phyloP scores from a whole-genome alignment of 2,888 invertebrate genomes.

The Andrena dorsata region DNA sequence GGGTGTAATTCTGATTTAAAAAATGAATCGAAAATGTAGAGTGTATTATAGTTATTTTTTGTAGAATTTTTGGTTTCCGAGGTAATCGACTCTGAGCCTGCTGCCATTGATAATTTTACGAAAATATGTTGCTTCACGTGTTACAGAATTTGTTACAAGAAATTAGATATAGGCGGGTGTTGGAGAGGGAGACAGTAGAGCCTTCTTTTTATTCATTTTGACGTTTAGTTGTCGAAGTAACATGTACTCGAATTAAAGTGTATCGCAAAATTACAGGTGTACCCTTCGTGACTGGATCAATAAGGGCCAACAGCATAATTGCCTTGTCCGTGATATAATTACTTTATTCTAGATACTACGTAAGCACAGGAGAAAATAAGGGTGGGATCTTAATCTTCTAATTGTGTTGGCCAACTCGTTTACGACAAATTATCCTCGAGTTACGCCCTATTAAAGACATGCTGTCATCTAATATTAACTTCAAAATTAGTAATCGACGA shows the following conservation, averaged over 20 bases:
- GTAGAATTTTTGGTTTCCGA: neutral
- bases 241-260: conserved; percentile 2
- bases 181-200: neutral
- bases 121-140: no score
- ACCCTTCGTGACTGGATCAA: conserved; percentile 5
- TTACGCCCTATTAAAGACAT: neutral
- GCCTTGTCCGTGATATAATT: conserved; percentile 41
- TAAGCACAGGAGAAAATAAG: conserved; percentile 1
- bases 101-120: neutral
- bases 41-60: neutral
- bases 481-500: no score
- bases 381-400: conserved; percentile 40
- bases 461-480: conserved; percentile 7
- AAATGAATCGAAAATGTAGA: neutral
- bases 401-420: conserved; percentile 7
- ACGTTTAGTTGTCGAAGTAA: neutral
- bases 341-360: conserved; percentile 42
- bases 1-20: neutral
- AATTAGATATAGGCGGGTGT: no score
- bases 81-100: neutral
- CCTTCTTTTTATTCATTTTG: neutral
- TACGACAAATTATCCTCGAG: conserved; percentile 2
- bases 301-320: conserved; percentile 29
- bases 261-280: conserved; percentile 37
- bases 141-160: no score